A percentile compares a stretch with the other conserved stretches of the same genome.
Evolutionary conservation across 2,888 invertebrate genomes (phyloP).

Genomic region (Hecatera dysodea): DNA sequence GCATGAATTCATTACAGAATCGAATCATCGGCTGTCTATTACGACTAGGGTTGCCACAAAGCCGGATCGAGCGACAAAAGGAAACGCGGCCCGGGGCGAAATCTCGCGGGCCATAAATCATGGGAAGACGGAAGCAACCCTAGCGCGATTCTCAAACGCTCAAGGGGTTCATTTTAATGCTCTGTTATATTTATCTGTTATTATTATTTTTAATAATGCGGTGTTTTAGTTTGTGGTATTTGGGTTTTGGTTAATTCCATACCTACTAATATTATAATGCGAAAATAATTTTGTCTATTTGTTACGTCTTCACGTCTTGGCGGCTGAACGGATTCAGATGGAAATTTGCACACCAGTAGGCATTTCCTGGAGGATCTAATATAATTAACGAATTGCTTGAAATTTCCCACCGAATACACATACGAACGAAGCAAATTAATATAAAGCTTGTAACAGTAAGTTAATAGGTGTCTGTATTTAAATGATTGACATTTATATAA

Average conservation of each 20-base stretch:
- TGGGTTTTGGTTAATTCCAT: neutral
- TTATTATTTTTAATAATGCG: conserved; percentile 63
- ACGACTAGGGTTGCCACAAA: conserved; percentile 77
- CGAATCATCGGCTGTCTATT: conserved; percentile 78
- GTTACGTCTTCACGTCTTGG: neutral
- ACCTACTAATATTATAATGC: neutral
- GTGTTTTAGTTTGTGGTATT: conserved; percentile 15
- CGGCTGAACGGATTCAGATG: neutral
- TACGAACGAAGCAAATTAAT: no score
- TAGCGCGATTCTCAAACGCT: conserved; percentile 72
- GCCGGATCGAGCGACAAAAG: conserved; percentile 76
- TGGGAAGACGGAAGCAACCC: conserved; percentile 79
- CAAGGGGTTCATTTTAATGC: conserved; percentile 81
- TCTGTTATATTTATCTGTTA: conserved; percentile 68
- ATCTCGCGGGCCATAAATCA: conserved; percentile 84
- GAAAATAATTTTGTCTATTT: neutral
- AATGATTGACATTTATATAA: no score
- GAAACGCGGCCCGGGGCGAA: conserved; percentile 77
- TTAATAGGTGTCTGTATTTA: no score
- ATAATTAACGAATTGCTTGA: no score
- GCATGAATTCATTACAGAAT: conserved; percentile 73
- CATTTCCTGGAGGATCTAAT: neutral
- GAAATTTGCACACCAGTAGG: neutral
- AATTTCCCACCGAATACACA: no score
- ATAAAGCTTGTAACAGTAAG: no score